Evolutionary conservation across 2,797 vertebrate species (phyloP).

Genomic region (Orientallactaga sibirica): DNA sequence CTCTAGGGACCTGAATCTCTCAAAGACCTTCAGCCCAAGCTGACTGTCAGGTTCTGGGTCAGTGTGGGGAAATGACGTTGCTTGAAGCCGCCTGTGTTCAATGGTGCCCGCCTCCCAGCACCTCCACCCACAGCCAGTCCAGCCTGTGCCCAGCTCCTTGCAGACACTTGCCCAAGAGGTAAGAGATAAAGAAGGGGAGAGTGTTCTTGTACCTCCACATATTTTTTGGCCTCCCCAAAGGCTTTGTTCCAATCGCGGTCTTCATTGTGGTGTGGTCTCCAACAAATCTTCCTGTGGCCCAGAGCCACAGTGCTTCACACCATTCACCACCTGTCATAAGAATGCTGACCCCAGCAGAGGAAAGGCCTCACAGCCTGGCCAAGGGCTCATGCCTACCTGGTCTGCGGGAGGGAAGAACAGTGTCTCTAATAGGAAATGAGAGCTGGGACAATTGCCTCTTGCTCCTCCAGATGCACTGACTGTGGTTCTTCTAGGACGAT

Average conservation of each 20-base stretch:
- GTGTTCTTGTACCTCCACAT: neutral
- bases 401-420: neutral
- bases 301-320: neutral
- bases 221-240: neutral
- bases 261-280: neutral
- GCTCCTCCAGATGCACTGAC: neutral
- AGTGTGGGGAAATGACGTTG: neutral
- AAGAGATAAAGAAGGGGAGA: neutral
- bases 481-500: neutral
- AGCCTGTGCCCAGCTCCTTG: neutral
- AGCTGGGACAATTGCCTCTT: neutral
- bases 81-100: too few species aligned
- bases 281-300: too few species aligned
- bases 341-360: neutral
- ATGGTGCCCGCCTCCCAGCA: neutral
- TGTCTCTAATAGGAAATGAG: neutral
- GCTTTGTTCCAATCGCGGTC: neutral
- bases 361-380: neutral
- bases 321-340: neutral
- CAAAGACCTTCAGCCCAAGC: neutral
- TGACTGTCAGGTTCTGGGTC: neutral
- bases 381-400: accelerated
- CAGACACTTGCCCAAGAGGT: neutral
- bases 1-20: neutral
- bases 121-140: neutral